A percentile compares a stretch with the other conserved stretches of the same genome.
Evolutionary conservation across 2,797 vertebrate species (phyloP).

Genomic region (Takifugu rubripes): DNA sequence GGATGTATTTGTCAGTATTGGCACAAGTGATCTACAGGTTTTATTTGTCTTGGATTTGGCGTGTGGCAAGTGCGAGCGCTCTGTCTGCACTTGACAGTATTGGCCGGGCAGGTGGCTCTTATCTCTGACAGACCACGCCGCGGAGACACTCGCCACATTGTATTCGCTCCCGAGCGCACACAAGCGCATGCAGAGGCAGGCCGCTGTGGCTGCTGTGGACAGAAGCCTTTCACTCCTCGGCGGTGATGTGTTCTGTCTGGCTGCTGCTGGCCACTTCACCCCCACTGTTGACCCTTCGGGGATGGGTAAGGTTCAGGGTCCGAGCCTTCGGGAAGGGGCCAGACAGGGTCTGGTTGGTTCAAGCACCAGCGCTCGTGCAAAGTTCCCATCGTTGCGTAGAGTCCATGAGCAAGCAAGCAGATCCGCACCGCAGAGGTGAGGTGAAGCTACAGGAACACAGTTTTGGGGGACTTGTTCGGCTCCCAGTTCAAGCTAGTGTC

Average conservation of each 20-base stretch:
- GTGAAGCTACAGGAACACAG: no score
- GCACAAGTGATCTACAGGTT: not conserved
- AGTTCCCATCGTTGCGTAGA: no score
- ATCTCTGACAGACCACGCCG: slow-evolving; percentile 56
- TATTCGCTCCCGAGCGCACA: slow-evolving; percentile 29
- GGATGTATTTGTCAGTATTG: not conserved
- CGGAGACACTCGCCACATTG: slow-evolving; percentile 77
- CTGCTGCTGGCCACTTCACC: slow-evolving; percentile 52
- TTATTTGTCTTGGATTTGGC: not conserved
- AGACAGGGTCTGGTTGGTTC: slow-evolving; percentile 24
- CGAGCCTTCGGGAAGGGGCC: slow-evolving; percentile 46
- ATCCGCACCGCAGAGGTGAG: no score
- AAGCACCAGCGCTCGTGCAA: slow-evolving; percentile 1
- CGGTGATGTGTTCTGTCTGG: slow-evolving; percentile 58
- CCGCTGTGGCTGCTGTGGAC: slow-evolving; percentile 41
- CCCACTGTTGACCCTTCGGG: slow-evolving; percentile 46
- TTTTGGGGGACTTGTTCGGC: no score
- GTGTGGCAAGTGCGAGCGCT: no score
- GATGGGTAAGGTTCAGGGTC: slow-evolving; percentile 30
- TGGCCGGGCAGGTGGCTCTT: slow-evolving; percentile 81
- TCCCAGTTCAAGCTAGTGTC: no score
- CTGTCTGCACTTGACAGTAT: slow-evolving; percentile 11
- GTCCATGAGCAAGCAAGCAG: no score
- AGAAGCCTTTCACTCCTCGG: slow-evolving; percentile 46
- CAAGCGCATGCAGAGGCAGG: slow-evolving; percentile 18